phyloP scores from a whole-genome alignment of 2,113 vertebrate genomes.

The Raja brachyura region DNA sequence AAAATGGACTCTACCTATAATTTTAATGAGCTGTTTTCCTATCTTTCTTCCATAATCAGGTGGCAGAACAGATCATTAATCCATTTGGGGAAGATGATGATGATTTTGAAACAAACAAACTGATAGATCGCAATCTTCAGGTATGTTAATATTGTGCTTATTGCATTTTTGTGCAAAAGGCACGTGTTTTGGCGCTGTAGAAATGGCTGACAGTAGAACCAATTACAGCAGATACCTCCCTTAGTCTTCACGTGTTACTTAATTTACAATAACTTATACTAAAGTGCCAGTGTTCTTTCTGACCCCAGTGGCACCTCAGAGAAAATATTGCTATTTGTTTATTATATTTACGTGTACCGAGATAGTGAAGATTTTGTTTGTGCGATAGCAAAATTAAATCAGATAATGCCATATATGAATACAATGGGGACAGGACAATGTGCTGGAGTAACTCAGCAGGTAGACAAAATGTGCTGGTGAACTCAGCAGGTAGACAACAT shows the following conservation, averaged over 20 bases:
- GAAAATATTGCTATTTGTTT: not conserved
- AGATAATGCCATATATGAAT: too few relatives aligned
- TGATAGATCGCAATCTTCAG: constrained; percentile 83
- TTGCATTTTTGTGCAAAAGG: not conserved
- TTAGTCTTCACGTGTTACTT: not conserved
- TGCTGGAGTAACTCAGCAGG: too few relatives aligned
- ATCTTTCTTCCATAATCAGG: constrained; percentile 51
- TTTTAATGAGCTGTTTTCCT: not conserved
- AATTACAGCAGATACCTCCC: not conserved
- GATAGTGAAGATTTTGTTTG: too few relatives aligned
- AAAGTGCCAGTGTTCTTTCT: not conserved
- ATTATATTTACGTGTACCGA: too few relatives aligned
- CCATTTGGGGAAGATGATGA: constrained; percentile 82
- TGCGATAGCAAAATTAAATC: too few relatives aligned
- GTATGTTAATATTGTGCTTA: constrained; percentile 43
- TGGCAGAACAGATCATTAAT: constrained; percentile 82
- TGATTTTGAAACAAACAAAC: constrained; percentile 84
- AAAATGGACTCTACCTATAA: not conserved
- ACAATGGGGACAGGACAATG: too few relatives aligned
- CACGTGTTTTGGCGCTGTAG: not conserved
- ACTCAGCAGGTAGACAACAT: too few relatives aligned
- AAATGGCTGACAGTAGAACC: not conserved
- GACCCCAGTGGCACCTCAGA: not conserved
- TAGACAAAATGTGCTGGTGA: too few relatives aligned
- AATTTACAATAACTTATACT: not conserved